Percentiles rank a stretch among this genome's conserved stretches.
phyloP scores from a whole-genome alignment of 2,113 vertebrate species.

The Hipposideros armiger region DNA sequence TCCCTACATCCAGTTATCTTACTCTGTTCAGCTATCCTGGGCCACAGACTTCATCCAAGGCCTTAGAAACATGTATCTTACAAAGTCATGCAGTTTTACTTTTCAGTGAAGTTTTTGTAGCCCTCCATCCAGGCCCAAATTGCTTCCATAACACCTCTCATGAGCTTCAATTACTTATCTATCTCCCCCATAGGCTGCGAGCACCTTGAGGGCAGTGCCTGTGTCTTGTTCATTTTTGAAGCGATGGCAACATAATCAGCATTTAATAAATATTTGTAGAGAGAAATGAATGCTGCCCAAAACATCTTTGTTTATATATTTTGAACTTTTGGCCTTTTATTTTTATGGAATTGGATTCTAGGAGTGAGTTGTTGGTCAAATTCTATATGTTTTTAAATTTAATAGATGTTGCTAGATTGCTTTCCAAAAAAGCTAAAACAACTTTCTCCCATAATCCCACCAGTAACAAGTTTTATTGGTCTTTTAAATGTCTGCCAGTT shows the following conservation, averaged over 20 bases:
- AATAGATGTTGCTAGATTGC: not conserved
- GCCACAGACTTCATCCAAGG: too few relatives aligned
- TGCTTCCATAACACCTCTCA: not conserved
- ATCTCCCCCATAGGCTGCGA: not conserved
- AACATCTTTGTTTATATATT: not conserved
- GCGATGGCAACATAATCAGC: not conserved
- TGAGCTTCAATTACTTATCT: not conserved
- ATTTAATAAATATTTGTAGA: not conserved
- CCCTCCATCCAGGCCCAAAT: not conserved
- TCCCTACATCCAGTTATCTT: not conserved
- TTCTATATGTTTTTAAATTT: not conserved
- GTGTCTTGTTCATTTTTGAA: not conserved
- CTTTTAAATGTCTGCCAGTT: constrained; percentile 34
- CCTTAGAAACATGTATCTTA: not conserved
- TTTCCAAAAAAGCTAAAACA: constrained; percentile 17
- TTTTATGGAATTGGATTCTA: not conserved
- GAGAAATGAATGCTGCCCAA: not conserved
- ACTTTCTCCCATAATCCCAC: not conserved
- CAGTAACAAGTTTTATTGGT: not conserved
- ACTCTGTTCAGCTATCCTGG: not conserved
- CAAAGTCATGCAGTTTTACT: not conserved
- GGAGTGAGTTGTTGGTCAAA: not conserved
- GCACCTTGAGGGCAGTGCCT: not conserved
- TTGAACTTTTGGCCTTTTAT: not conserved
- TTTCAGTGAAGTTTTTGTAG: not conserved